Conservation (phyloP, 1,140 invertebrate species). For the Paralvinella palmiformis region DNA sequence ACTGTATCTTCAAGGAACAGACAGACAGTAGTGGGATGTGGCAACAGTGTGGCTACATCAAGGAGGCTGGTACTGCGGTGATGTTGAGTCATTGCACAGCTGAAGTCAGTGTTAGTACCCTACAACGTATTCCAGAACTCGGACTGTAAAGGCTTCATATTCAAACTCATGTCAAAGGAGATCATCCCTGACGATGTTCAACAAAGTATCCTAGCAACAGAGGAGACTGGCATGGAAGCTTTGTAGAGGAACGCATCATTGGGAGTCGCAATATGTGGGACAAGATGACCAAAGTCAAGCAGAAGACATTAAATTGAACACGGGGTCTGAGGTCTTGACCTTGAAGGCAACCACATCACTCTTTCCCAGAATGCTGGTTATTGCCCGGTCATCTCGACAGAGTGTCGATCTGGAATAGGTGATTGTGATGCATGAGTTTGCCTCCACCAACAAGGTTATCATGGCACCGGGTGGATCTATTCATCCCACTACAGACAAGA, state of each 20-base stretch:
- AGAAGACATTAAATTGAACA: background rate
- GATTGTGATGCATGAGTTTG: background rate
- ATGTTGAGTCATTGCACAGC: no score
- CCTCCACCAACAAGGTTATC: background rate
- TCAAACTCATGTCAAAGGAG: background rate
- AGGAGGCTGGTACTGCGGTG: no score
- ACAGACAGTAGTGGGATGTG: no score
- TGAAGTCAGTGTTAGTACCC: no score
- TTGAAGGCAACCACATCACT: background rate
- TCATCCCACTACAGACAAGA: background rate
- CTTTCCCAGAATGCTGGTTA: background rate
- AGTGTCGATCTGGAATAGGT: background rate
- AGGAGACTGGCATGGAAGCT: background rate
- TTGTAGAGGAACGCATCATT: background rate
- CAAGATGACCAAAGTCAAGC: background rate
- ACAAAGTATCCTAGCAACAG: background rate
- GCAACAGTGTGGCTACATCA: no score
- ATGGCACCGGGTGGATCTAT: background rate
- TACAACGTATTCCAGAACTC: no score
- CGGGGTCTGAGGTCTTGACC: no score
- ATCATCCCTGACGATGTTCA: no score
- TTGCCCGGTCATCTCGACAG: background rate
- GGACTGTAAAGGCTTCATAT: background rate
- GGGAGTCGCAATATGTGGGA: no score
- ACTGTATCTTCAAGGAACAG: no score